phyloP scores from a whole-genome alignment of 2,113 vertebrate genomes.

The Perca flavescens region DNA sequence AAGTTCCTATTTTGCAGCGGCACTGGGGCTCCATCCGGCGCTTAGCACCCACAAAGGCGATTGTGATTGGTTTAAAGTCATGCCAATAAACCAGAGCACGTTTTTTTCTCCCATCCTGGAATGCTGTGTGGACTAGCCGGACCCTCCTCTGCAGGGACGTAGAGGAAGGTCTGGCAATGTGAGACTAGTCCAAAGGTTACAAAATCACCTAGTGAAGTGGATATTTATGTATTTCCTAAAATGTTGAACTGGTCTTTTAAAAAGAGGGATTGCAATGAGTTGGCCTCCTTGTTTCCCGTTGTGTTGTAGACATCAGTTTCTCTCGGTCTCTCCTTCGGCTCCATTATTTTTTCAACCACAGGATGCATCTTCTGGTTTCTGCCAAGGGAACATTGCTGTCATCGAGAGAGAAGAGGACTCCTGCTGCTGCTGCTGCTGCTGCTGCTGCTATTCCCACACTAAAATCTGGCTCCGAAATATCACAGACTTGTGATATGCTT shows the following conservation, averaged over 20 bases:
- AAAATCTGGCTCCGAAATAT: background rate
- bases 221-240: background rate
- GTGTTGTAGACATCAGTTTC: background rate
- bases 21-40: too few species aligned
- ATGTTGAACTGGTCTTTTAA: background rate
- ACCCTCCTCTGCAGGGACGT: too few species aligned
- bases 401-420: background rate
- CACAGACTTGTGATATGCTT: background rate
- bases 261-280: background rate
- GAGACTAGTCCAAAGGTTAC: background rate
- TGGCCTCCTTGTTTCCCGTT: background rate
- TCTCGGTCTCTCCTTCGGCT: background rate
- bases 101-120: too few species aligned
- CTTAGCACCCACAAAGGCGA: too few species aligned
- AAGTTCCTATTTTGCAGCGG: too few species aligned
- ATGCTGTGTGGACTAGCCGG: too few species aligned
- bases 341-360: constrained; percentile 2
- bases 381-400: constrained; percentile 23
- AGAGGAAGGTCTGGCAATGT: too few species aligned
- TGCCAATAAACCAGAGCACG: too few species aligned
- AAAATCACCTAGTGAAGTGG: background rate
- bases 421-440: background rate
- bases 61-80: too few species aligned
- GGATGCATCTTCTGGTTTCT: background rate
- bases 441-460: background rate